Evolutionary conservation across 2,888 invertebrate genomes (phyloP).

Genomic region (Dynastes grantii): DNA sequence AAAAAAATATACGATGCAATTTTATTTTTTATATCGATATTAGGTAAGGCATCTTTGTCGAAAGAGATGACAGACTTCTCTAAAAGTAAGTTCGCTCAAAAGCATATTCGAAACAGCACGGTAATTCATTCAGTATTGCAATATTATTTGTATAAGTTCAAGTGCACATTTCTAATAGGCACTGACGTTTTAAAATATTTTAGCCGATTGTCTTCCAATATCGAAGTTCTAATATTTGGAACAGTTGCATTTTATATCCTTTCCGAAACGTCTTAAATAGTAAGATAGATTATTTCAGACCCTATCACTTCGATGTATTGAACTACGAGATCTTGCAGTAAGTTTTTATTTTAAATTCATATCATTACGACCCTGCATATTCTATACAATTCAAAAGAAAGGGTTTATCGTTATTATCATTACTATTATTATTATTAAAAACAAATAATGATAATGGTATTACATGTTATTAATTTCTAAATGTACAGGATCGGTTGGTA

Average conservation of each 20-base stretch:
- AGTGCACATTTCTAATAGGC: conserved; percentile 1
- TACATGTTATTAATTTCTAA: conserved; percentile 12
- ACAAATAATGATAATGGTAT: neutral
- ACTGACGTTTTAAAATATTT: conserved; percentile 17
- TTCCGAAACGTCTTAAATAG: neutral
- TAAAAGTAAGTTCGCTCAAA: conserved; percentile 13
- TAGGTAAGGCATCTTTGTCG: conserved; percentile 17
- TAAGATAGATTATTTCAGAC: conserved; percentile 42
- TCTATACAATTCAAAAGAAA: conserved; percentile 26
- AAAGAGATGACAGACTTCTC: neutral
- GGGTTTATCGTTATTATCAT: neutral
- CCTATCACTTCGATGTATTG: neutral
- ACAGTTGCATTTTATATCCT: neutral
- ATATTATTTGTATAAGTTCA: conserved; percentile 15
- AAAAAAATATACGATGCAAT: neutral
- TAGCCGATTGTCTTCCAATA: conserved; percentile 27
- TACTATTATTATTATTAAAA: neutral
- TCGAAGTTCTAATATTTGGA: neutral
- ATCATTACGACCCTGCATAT: no score
- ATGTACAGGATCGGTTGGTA: neutral
- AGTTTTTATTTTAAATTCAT: no score
- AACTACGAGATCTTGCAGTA: neutral
- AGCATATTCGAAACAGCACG: neutral
- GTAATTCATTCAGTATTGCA: neutral
- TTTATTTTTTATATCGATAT: conserved; percentile 24